phyloP scores from a whole-genome alignment of 2,797 vertebrate species.

The Oceanodroma leucorhoa region DNA sequence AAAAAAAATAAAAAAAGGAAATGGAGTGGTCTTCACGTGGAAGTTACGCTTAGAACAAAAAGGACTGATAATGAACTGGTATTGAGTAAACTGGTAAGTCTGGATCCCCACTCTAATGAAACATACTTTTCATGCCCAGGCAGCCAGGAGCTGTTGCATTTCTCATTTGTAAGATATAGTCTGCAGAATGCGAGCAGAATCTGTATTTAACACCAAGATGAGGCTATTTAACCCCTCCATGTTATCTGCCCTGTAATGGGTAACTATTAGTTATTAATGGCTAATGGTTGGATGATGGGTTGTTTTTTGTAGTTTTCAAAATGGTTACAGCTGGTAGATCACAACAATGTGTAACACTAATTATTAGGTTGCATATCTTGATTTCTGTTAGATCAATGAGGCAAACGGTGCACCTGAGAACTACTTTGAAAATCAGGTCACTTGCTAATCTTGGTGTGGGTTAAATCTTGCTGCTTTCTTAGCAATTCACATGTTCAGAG shows the following conservation, averaged over 20 bases:
- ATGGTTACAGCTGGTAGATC: background rate
- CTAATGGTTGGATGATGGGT: background rate
- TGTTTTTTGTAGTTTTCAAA: background rate
- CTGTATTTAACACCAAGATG: background rate
- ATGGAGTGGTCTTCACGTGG: background rate
- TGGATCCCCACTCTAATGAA: background rate
- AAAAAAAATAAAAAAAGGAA: accelerated
- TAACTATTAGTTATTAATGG: background rate
- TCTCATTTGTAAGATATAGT: background rate
- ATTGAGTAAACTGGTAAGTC: background rate
- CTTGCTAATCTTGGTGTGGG: background rate
- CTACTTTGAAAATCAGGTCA: background rate
- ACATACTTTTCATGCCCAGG: background rate
- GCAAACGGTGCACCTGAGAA: background rate
- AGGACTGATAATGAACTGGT: background rate
- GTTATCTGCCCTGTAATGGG: background rate
- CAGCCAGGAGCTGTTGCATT: background rate
- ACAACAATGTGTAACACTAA: background rate
- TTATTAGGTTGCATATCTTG: background rate
- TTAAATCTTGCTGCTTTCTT: background rate
- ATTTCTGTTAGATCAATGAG: background rate
- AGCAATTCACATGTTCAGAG: background rate
- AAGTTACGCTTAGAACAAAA: background rate
- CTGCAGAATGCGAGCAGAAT: background rate
- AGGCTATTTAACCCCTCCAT: background rate